These are phyloP conservation scores for Ia io DNA, from an alignment of 2,113 vertebrate genomes.

Conservation along the genomic window DNA sequence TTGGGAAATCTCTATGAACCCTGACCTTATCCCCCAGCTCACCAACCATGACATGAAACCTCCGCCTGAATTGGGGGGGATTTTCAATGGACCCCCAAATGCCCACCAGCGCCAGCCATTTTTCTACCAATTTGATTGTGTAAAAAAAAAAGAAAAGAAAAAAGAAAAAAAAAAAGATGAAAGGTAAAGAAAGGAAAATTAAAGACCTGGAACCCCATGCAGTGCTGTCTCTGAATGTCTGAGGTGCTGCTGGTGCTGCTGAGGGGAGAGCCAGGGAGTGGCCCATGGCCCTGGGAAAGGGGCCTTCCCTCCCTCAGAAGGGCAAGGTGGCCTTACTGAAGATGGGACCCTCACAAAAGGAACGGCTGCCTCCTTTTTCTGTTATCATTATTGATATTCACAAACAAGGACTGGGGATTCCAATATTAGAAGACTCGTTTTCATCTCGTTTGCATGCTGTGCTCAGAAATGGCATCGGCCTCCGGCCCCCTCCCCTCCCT, in stretches of 20 bases:
- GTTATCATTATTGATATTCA: accelerated
- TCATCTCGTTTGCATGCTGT: not conserved
- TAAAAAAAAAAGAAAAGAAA: constrained; percentile 3
- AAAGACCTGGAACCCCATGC: constrained; percentile 61
- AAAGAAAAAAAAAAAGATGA: not conserved
- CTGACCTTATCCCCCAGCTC: constrained; percentile 5
- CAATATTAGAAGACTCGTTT: not conserved
- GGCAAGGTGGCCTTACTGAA: not conserved
- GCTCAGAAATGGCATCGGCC: not conserved
- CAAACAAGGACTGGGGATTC: not conserved
- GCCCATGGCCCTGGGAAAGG: not conserved
- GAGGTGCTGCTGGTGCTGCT: not conserved
- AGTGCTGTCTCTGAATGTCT: constrained; percentile 16
- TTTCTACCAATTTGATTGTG: constrained; percentile 73
- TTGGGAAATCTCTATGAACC: not conserved
- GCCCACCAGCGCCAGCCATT: constrained; percentile 36
- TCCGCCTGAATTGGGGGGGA: constrained; percentile 40
- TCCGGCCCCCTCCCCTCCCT: not conserved
- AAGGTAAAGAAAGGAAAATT: constrained; percentile 55
- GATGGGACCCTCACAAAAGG: not conserved
- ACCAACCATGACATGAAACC: constrained; percentile 44
- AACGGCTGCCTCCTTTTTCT: not conserved
- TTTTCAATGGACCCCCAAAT: constrained; percentile 8
- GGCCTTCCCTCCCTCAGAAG: not conserved
- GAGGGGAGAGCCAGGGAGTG: not conserved